Conservation (phyloP, 2,888 invertebrate species). For the Nephrocerus scutellatus region DNA sequence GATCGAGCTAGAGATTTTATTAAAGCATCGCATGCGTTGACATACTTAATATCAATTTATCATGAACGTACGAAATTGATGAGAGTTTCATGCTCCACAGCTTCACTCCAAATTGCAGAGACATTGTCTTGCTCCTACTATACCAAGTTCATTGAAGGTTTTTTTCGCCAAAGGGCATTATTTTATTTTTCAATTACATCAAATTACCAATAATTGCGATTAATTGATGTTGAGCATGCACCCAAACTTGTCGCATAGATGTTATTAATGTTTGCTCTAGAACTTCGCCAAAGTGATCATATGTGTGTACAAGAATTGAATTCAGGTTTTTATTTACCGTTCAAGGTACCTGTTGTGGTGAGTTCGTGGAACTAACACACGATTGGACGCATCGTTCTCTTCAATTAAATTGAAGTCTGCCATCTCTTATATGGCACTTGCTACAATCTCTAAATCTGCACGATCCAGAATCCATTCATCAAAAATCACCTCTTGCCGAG, state of each 20-base stretch:
- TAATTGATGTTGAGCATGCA: conserved; percentile 3
- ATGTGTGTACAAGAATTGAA: background rate
- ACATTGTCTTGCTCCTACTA: background rate
- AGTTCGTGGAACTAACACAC: too few species aligned
- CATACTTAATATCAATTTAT: conserved; percentile 37
- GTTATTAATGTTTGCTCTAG: background rate
- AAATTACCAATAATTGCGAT: conserved; percentile 39
- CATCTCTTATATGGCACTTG: too few species aligned
- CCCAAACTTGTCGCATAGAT: background rate
- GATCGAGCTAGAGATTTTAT: too few species aligned
- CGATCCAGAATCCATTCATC: conserved; percentile 40
- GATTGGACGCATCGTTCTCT: too few species aligned
- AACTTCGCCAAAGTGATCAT: conserved; percentile 1
- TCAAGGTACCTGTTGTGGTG: too few species aligned
- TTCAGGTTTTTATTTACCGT: too few species aligned
- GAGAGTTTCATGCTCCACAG: conserved; percentile 4
- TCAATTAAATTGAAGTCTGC: too few species aligned
- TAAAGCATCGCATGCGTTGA: too few species aligned
- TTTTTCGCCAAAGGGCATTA: conserved; percentile 38
- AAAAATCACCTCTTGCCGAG: conserved; percentile 26
- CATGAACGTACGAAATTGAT: conserved; percentile 30
- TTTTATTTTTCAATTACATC: conserved; percentile 40
- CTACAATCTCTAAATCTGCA: conserved; percentile 32
- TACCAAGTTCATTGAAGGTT: conserved; percentile 27
- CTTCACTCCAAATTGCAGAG: conserved; percentile 13